Evolutionary conservation across 2,797 vertebrate species (phyloP), one percentile per base, ranked within the genome.

Genomic region (Lophotriccus pileatus): DNA sequence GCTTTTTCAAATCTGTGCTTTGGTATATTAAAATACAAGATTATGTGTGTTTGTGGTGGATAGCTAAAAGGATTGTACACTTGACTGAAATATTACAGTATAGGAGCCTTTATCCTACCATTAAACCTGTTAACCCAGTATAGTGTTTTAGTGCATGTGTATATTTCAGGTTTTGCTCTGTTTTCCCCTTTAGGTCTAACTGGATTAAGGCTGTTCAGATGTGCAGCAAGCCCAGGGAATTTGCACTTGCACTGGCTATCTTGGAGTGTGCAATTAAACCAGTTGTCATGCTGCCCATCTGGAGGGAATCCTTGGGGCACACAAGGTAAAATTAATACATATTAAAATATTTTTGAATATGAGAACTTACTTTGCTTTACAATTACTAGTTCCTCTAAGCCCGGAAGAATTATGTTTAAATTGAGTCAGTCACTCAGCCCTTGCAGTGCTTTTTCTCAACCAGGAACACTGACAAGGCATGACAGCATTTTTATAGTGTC

Each of bases 171-270:
- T 55, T 63, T 25, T 81, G 37, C 19, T 93, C 66, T 79, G 70
- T 90, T 95, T 82, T 91, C 80, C 64, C 63, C 69, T 91, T 39
- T 47, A 99, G 99, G 98, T 98, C 99, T 93, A 99, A 99, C 92
- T 99, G 99, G 99, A 99, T 99, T 97, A 99, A 99, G 97, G 99
- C 99, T 39, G 99, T 99, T 94, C 99, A 99, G 97, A 99, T 99
- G 99, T 99, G 99, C 97, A 99, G 98, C 97, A 99, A 99, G 92
- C 99, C 99, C 43, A 98, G 99, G 97, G 99, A 99, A 98, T 99
- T 99, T 98, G 99, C 99, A 3, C 97, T 99, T 96, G 99, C 99
- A 19, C 96, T 99, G 95, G 99, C 99, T 68, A 99, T 99, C 95
- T 96, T 99, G 97, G 99, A 99, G 96, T 99, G 99, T 97, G 99